Percentiles rank a stretch among this genome's conserved stretches.
phyloP scores from a whole-genome alignment of 2,797 vertebrate species.

The Discoglossus pictus region DNA sequence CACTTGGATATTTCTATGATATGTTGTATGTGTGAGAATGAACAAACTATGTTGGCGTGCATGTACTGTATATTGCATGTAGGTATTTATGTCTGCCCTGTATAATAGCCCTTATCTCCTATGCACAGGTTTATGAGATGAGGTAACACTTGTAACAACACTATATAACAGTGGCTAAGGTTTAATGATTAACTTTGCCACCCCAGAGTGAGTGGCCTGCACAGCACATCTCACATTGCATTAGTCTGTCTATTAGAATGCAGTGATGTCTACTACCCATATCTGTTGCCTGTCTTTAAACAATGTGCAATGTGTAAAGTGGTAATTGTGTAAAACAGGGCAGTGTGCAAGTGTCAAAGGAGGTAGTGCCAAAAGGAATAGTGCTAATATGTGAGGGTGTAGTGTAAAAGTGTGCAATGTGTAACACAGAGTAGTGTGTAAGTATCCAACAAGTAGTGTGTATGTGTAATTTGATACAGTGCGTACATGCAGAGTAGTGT shows the following conservation, averaged over 20 bases:
- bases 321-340: not conserved
- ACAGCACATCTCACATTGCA: not conserved
- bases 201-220: slow-evolving; percentile 35
- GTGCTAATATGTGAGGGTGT: no score
- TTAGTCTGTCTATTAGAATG: no score
- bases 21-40: no score
- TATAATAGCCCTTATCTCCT: slow-evolving; percentile 27
- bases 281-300: no score
- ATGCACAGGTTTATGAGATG: slow-evolving; percentile 32
- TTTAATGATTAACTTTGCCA: slow-evolving; percentile 44
- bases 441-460: not conserved
- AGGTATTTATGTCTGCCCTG: not conserved
- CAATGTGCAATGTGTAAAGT: no score
- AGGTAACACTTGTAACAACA: slow-evolving; percentile 40
- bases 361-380: no score
- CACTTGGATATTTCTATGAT: no score
- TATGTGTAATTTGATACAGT: not conserved
- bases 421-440: not conserved
- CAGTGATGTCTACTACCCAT: not conserved
- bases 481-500: not conserved
- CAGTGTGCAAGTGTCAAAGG: not conserved
- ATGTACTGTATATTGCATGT: not conserved
- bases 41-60: no score
- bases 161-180: slow-evolving; percentile 36
- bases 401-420: not conserved